Evolutionary conservation across 1,140 invertebrate genomes (phyloP).

Genomic region (Ceratosolen solmsi): DNA sequence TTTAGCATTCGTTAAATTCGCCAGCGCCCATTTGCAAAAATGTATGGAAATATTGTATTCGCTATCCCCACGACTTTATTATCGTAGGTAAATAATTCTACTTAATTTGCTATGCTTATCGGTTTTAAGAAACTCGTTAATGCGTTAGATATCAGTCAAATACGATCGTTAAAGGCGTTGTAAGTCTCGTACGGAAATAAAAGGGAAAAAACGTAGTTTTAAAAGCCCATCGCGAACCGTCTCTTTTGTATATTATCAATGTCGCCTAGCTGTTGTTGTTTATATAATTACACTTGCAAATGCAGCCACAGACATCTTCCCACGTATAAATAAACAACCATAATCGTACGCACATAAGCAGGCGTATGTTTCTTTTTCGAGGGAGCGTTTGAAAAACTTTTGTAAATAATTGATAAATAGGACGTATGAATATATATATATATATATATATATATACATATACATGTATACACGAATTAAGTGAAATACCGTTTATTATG

Average conservation of each 20-base stretch:
- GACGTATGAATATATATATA: too few species aligned
- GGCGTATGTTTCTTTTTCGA: neutral
- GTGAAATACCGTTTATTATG: constrained; percentile 62
- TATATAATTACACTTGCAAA: constrained; percentile 41
- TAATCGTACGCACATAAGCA: neutral
- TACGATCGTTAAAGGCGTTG: constrained; percentile 19
- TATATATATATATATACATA: constrained; percentile 26
- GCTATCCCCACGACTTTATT: neutral
- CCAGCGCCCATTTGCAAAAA: neutral
- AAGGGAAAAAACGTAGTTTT: constrained; percentile 40
- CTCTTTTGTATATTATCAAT: constrained; percentile 60
- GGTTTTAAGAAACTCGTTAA: neutral
- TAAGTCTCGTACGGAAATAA: constrained; percentile 10
- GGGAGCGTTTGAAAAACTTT: constrained; percentile 55
- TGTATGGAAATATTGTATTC: neutral
- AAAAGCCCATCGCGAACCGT: constrained; percentile 52
- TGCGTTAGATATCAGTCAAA: constrained; percentile 18
- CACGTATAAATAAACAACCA: neutral
- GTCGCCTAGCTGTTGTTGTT: constrained; percentile 59
- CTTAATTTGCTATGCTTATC: neutral
- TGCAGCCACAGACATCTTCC: neutral
- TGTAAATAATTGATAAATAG: constrained; percentile 66
- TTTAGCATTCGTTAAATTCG: neutral
- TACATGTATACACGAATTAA: constrained; percentile 38
- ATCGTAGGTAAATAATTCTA: neutral